These are phyloP conservation scores for Agapornis canus DNA, from an alignment of 2,797 vertebrate genomes.

Conservation along the genomic window DNA sequence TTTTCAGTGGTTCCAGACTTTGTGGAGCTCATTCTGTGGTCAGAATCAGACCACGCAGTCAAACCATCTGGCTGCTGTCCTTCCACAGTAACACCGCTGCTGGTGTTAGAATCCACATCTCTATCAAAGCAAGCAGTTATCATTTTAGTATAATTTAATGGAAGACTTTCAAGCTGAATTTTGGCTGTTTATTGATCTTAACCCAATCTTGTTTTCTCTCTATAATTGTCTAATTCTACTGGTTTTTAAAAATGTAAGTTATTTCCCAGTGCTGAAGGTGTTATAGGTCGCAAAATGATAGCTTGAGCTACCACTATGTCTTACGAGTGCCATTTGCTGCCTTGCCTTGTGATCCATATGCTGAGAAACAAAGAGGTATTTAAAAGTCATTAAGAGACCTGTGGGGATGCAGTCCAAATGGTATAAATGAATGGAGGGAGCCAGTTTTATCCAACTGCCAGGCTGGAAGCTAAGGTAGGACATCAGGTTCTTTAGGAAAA, in stretches of 20 bases:
- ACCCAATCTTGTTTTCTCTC: background rate
- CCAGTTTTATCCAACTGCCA: background rate
- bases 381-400: background rate
- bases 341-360: background rate
- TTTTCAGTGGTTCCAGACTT: background rate
- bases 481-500: background rate
- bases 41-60: background rate
- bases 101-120: background rate
- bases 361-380: background rate
- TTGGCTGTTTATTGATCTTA: background rate
- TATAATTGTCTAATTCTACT: background rate
- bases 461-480: background rate
- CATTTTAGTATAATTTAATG: background rate
- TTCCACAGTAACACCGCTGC: background rate
- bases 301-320: background rate
- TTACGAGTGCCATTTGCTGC: background rate
- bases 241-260: background rate
- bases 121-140: background rate
- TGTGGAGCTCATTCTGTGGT: background rate
- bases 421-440: background rate
- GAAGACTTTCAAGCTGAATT: background rate
- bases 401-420: background rate
- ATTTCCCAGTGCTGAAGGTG: background rate
- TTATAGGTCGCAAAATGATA: background rate
- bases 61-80: background rate